Evolutionary conservation across 2,113 vertebrate genomes (phyloP), one percentile per base, ranked within the genome.

Genomic region (Symphodus melops): DNA sequence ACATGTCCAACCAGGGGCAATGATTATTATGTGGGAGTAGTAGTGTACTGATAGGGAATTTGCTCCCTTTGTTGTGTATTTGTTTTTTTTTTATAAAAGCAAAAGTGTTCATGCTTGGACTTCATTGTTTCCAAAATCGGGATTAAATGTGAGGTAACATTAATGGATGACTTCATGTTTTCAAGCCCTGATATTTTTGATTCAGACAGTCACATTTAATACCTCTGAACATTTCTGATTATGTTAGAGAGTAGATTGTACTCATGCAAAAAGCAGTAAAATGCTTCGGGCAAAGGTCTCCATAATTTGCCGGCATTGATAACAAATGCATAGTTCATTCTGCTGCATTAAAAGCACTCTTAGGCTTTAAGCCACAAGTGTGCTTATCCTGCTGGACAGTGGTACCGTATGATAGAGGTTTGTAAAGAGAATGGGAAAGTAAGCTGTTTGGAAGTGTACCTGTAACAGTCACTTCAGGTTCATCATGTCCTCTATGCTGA

Each of bases 231-330:
- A 49, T 5, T 51, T 69, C 8, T 56, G 37, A 72, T 41, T 52
- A 19, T 23, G 46, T 0, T 19, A 25, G 37, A 21, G 2, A 46
- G 49, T 16, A 48, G 36, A 66, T 68, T 72, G 14, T 77, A 33
- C 36, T 25, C 55, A 82, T 81, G 63, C 70, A 84, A 79, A 49
- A 82, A 64, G 75, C 76, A 52, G 79, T 62, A 54, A 72, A 79
- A 71, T 36, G 64, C 81, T 80, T 37, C 56, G 51, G 81, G 78
- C 76, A 36, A 68, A 60, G 36, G 74, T 53, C 59, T 64, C 60
- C 39, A 68, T 61, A 70, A 86, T 84, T 58, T 74, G 44, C 65
- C 16, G 16, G 63, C 56, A 83, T 83, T 87, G 62, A 82, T 77
- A 72, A 86, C 86, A 60, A 78, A 86, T 76, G 70, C 20, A 39